Evolutionary conservation across 2,888 invertebrate species (phyloP).

Genomic region (Epinotia demarniana): DNA sequence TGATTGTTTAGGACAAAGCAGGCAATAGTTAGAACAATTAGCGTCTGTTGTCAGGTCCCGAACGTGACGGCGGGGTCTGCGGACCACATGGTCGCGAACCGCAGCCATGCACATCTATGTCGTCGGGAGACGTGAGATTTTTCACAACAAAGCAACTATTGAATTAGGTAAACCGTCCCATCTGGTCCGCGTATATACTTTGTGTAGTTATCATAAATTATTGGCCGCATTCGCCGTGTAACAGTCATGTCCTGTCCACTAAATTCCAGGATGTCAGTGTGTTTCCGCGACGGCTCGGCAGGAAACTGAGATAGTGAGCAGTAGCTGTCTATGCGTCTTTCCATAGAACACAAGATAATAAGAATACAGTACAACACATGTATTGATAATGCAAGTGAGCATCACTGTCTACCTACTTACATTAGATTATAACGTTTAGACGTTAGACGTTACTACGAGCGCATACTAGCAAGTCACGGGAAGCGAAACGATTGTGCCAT

Average conservation of each 20-base stretch:
- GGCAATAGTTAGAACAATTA: constrained; percentile 58
- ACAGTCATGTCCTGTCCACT: constrained; percentile 15
- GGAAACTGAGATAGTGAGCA: constrained; percentile 38
- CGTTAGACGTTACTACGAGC: neutral
- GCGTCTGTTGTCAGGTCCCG: constrained; percentile 60
- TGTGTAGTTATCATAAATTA: neutral
- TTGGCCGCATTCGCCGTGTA: constrained; percentile 1
- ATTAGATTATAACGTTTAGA: neutral
- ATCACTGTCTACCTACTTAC: neutral
- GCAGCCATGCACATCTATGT: constrained; percentile 35
- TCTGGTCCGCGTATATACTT: constrained; percentile 25
- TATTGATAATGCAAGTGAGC: neutral
- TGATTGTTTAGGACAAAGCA: constrained; percentile 58
- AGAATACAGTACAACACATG: neutral
- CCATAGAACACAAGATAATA: constrained; percentile 16
- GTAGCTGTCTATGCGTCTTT: constrained; percentile 24
- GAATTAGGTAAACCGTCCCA: constrained; percentile 29
- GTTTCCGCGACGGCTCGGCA: constrained; percentile 34
- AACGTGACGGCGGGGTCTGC: constrained; percentile 48
- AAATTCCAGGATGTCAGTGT: constrained; percentile 35
- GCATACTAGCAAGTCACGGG: neutral
- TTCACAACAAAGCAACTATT: constrained; percentile 25
- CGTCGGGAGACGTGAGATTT: constrained; percentile 40
- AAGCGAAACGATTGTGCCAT: too few relatives aligned
- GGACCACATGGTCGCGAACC: constrained; percentile 56